A percentile compares a stretch with the other conserved stretches of the same genome.
Conservation (phyloP, 2,113 vertebrate species). For the Phasianus colchicus region DNA sequence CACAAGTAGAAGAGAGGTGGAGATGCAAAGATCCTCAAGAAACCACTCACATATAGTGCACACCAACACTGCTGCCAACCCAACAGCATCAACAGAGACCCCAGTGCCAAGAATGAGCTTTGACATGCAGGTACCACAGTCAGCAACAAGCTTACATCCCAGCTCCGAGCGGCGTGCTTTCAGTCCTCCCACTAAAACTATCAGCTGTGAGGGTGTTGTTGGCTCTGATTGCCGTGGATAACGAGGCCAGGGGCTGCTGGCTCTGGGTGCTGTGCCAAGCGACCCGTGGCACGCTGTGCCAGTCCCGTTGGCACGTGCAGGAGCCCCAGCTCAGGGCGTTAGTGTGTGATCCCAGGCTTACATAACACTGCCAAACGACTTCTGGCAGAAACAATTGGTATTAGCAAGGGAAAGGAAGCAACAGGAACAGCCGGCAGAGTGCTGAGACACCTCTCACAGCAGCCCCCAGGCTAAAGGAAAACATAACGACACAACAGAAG, state of each 20-base stretch:
- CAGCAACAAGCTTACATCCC: not conserved
- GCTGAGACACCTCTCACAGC: constrained; percentile 26
- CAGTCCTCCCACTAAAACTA: not conserved
- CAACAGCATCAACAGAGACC: not conserved
- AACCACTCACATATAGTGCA: fast-evolving
- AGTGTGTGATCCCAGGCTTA: constrained; percentile 63
- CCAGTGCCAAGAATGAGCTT: fast-evolving
- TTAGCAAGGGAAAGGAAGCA: constrained; percentile 24
- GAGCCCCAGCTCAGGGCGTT: not conserved
- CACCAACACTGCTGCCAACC: fast-evolving
- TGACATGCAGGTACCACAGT: fast-evolving
- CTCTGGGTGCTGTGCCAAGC: not conserved
- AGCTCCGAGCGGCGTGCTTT: not conserved
- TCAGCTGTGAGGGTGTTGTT: fast-evolving
- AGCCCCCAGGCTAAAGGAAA: constrained; percentile 12
- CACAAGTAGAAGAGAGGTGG: fast-evolving
- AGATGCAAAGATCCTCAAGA: not conserved
- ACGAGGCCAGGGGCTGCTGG: not conserved
- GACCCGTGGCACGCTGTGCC: fast-evolving
- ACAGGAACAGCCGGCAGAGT: constrained; percentile 40
- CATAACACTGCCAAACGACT: constrained; percentile 31
- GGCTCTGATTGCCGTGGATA: not conserved
- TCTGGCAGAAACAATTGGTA: constrained; percentile 59
- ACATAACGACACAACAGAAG: not conserved
- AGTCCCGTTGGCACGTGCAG: fast-evolving